phyloP scores from a whole-genome alignment of 2,797 vertebrate species.

The Sphenodon punctatus region DNA sequence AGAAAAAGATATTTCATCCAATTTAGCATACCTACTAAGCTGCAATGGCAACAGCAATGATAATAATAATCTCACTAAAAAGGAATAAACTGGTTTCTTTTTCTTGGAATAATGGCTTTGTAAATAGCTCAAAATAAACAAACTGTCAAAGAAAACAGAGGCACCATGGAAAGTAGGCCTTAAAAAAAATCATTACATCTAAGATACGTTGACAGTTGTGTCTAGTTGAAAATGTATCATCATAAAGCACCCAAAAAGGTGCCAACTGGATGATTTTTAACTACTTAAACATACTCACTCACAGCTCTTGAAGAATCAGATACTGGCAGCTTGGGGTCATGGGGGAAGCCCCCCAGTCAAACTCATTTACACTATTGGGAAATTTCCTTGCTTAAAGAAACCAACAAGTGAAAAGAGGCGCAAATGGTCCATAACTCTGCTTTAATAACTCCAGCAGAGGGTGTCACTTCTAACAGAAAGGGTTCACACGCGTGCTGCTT shows the following conservation, averaged over 20 bases:
- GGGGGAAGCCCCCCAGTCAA: constrained; percentile 21
- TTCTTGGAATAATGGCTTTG: background rate
- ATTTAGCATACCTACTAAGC: background rate
- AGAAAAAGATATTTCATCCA: background rate
- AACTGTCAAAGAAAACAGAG: rapidly evolving
- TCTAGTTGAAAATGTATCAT: background rate
- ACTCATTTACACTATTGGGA: background rate
- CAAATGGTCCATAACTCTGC: background rate
- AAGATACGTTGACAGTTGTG: background rate
- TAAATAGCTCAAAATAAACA: background rate
- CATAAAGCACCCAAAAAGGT: background rate
- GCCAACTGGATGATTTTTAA: background rate
- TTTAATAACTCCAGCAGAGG: background rate
- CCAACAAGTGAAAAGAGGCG: constrained; percentile 5
- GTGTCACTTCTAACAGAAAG: too few relatives aligned
- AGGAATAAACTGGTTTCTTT: background rate
- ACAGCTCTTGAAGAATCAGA: background rate
- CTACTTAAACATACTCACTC: constrained; percentile 6
- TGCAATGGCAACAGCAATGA: background rate
- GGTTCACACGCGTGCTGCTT: too few relatives aligned
- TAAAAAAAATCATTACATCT: background rate
- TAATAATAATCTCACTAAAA: background rate
- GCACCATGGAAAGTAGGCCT: background rate
- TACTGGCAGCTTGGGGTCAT: background rate
- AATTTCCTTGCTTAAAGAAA: constrained; percentile 9